These are phyloP conservation scores for Cavia porcellus DNA, from an alignment of 2,113 vertebrate genomes.

Conservation along the genomic window DNA sequence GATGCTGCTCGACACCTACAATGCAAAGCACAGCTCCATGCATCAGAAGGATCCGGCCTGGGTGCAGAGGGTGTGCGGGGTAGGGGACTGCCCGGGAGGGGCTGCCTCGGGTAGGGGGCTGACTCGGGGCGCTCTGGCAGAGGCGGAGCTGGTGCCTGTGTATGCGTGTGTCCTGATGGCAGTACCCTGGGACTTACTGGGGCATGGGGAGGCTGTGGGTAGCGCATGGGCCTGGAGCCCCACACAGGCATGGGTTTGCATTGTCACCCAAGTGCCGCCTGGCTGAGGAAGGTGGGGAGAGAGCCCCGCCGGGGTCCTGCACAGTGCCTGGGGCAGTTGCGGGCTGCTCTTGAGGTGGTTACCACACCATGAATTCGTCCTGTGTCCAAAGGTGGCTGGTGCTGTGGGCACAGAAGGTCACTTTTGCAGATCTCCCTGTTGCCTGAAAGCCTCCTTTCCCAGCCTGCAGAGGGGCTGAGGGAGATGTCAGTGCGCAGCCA, in stretches of 20 bases:
- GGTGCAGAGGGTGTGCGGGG: not conserved
- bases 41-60: accelerated
- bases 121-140: accelerated
- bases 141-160: no score
- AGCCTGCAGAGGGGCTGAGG: not conserved
- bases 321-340: not conserved
- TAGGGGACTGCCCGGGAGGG: no score
- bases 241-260: not conserved
- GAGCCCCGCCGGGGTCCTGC: no score
- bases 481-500: not conserved
- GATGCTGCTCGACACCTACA: accelerated
- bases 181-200: not conserved
- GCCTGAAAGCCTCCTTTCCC: no score
- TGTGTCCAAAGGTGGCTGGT: no score
- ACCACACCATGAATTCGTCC: no score
- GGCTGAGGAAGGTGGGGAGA: not conserved
- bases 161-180: not conserved
- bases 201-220: no score
- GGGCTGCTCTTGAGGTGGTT: no score
- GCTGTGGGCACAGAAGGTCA: no score
- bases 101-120: no score
- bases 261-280: not conserved
- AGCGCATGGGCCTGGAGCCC: not conserved
- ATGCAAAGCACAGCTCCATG: accelerated
- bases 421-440: no score